Percentiles rank a stretch among this genome's conserved stretches.
Conservation (phyloP, 2,113 vertebrate species). For the Notarius lentiginosus region DNA sequence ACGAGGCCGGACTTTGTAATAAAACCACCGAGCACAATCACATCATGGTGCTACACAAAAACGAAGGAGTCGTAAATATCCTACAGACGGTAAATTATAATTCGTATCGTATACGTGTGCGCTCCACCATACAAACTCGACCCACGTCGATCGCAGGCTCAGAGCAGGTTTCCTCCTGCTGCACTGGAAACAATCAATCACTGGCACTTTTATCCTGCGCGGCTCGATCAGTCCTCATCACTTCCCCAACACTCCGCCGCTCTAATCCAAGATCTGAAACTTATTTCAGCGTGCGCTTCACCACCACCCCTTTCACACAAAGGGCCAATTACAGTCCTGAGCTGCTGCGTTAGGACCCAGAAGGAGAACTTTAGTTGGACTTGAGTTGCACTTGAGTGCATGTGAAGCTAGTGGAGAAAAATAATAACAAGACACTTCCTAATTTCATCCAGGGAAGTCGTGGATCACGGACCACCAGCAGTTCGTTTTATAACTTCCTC, state of each 20-base stretch:
- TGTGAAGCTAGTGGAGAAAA: not conserved
- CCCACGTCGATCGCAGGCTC: conserved; percentile 55
- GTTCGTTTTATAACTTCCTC: not conserved
- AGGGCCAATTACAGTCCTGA: conserved; percentile 62
- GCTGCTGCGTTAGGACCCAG: not conserved
- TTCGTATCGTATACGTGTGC: not conserved
- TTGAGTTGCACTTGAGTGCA: not conserved
- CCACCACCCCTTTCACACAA: conserved; percentile 50
- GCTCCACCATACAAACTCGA: not conserved
- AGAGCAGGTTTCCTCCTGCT: conserved; percentile 55
- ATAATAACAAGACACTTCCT: not conserved
- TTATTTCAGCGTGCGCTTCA: conserved; percentile 62
- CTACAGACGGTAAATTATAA: not conserved
- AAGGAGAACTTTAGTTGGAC: conserved; percentile 8
- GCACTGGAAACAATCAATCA: conserved; percentile 75
- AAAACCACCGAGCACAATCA: not conserved
- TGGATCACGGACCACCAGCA: not conserved
- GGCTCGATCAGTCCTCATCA: conserved; percentile 68
- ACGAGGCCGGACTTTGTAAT: not conserved
- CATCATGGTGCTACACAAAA: not conserved
- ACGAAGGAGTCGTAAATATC: not conserved
- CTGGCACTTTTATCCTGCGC: conserved; percentile 69
- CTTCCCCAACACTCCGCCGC: conserved; percentile 61
- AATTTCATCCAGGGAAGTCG: not conserved
- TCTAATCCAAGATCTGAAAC: conserved; percentile 65